Evolutionary conservation across 2,888 invertebrate species (phyloP).

Genomic region (Baronia brevicornis): DNA sequence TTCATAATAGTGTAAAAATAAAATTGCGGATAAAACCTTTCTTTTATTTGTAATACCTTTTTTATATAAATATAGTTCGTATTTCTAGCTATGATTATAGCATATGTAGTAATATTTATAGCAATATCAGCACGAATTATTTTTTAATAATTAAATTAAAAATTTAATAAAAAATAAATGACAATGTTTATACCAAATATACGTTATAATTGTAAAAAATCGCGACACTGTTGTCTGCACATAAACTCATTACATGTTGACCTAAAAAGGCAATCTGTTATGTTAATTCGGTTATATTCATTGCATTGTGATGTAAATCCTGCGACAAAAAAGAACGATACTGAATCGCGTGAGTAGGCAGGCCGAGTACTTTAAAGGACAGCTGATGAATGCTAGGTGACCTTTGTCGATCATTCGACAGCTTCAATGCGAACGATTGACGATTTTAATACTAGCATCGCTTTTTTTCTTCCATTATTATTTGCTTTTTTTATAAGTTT

Average conservation of each 20-base stretch:
- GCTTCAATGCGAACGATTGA: no score
- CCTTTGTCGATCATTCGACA: conserved; percentile 3
- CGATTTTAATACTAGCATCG: no score
- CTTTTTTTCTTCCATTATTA: no score
- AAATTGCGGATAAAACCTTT: no score
- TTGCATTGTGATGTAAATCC: conserved; percentile 57
- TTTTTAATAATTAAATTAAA: conserved; percentile 7
- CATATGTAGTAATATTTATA: no score
- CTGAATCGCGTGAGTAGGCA: conserved; percentile 18
- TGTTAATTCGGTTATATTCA: conserved; percentile 51
- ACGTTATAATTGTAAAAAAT: no score
- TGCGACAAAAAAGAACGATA: conserved; percentile 16
- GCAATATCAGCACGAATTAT: no score
- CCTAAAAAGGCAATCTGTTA: conserved; percentile 55
- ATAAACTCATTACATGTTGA: conserved; percentile 26
- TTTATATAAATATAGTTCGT: no score
- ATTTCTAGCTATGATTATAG: no score
- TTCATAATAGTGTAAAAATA: no score
- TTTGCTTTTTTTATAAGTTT: no score
- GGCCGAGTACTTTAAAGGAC: conserved; percentile 12
- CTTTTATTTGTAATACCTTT: no score
- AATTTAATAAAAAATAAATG: not conserved
- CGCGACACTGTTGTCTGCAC: conserved; percentile 5
- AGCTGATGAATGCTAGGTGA: conserved; percentile 5
- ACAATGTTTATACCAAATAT: not conserved